A percentile compares a stretch with the other conserved stretches of the same genome.
These are phyloP conservation scores for Incurvaria masculella DNA, from an alignment of 2,888 invertebrate genomes.

Conservation along the genomic window DNA sequence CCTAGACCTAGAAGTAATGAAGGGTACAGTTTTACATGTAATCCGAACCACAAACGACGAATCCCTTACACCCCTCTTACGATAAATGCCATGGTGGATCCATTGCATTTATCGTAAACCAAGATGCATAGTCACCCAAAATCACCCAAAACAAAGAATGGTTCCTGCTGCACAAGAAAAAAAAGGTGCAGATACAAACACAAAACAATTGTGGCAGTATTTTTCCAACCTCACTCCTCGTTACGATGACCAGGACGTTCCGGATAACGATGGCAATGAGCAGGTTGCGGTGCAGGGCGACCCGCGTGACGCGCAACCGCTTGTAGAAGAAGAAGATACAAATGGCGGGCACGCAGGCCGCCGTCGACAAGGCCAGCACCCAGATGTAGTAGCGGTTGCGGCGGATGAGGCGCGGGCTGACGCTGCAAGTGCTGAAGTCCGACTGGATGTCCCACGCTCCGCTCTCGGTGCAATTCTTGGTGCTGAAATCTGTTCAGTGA, in stretches of 20 bases:
- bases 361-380: constrained; percentile 48
- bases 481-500: constrained; percentile 61
- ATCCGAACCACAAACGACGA: too few species aligned
- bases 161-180: too few species aligned
- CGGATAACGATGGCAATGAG: constrained; percentile 56
- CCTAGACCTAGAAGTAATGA: too few species aligned
- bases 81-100: too few species aligned
- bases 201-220: too few species aligned
- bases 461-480: constrained; percentile 51
- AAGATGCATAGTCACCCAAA: too few species aligned
- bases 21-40: too few species aligned
- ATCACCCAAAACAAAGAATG: too few species aligned
- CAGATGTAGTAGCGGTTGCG: constrained; percentile 55
- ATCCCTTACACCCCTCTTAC: too few species aligned
- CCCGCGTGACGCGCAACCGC: constrained; percentile 49
- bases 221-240: constrained; percentile 47
- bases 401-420: constrained; percentile 46
- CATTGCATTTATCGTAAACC: too few species aligned
- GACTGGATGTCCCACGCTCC: constrained; percentile 58
- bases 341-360: constrained; percentile 54
- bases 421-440: constrained; percentile 56
- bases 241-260: constrained; percentile 55
- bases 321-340: constrained; percentile 55
- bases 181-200: too few species aligned
- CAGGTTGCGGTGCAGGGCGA: constrained; percentile 59